A percentile compares a stretch with the other conserved stretches of the same genome.
Evolutionary conservation across 1,140 invertebrate species (phyloP).

Genomic region (Brachionus angularis): DNA sequence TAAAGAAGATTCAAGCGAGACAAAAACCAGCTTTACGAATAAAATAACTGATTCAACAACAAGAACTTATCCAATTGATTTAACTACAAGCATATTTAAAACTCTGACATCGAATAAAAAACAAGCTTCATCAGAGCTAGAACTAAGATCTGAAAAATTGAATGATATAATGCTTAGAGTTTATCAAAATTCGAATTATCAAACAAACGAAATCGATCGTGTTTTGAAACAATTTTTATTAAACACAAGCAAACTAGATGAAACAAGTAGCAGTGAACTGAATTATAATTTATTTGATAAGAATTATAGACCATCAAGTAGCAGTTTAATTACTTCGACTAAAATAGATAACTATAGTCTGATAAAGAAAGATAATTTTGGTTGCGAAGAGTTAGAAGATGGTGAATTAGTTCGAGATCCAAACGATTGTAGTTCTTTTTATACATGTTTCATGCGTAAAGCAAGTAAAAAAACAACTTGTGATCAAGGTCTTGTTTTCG

Average conservation of each 20-base stretch:
- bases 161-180: conserved; percentile 33
- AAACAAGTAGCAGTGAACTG: too few relatives aligned
- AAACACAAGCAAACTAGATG: conserved; percentile 7
- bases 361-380: background rate
- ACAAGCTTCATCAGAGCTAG: background rate
- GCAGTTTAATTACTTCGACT: too few relatives aligned
- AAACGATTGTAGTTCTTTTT: conserved; percentile 33
- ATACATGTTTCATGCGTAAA: conserved; percentile 35
- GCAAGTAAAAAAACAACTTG: conserved; percentile 24
- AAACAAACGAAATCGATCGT: background rate
- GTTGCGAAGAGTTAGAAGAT: conserved; percentile 31
- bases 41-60: background rate
- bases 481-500: conserved; percentile 30
- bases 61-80: background rate
- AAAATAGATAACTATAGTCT: too few relatives aligned
- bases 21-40: too few relatives aligned
- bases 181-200: background rate
- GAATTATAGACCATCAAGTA: too few relatives aligned
- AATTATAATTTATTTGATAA: too few relatives aligned
- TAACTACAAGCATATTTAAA: background rate
- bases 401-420: conserved; percentile 32
- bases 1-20: too few relatives aligned
- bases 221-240: conserved; percentile 26
- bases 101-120: background rate
- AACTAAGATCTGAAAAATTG: background rate